Percentiles rank a stretch among this genome's conserved stretches.
phyloP scores from a whole-genome alignment of 1,140 invertebrate species.

The Arion vulgaris region DNA sequence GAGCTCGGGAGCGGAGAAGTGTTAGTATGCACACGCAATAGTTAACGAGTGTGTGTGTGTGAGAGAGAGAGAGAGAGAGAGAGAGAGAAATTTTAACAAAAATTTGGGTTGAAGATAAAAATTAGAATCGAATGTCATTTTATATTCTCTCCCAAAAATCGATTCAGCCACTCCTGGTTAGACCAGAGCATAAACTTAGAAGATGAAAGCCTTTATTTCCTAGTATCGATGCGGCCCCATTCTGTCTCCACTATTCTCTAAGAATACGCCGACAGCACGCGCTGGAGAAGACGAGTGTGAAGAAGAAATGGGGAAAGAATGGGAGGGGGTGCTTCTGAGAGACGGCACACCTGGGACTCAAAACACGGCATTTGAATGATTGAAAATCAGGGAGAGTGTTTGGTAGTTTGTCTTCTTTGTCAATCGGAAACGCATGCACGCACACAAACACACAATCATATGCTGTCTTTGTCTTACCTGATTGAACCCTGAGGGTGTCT shows the following conservation, averaged over 20 bases:
- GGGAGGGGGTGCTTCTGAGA: neutral
- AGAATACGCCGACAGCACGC: too few relatives aligned
- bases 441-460: conserved; percentile 6
- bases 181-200: neutral
- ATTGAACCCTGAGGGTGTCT: neutral
- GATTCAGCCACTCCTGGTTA: neutral
- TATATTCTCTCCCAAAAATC: neutral
- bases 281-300: too few relatives aligned
- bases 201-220: neutral
- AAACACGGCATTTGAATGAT: neutral
- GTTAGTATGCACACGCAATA: too few relatives aligned
- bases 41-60: neutral
- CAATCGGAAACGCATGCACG: conserved; percentile 8
- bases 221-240: neutral
- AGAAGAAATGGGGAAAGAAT: neutral
- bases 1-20: neutral
- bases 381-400: neutral
- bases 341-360: neutral
- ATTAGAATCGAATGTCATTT: neutral
- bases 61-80: neutral
- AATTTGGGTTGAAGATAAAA: neutral
- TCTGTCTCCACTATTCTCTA: neutral
- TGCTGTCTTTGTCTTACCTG: neutral
- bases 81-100: neutral
- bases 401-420: neutral